These are phyloP conservation scores for Patagioenas fasciata DNA, from an alignment of 2,113 vertebrate genomes.

Conservation along the genomic window DNA sequence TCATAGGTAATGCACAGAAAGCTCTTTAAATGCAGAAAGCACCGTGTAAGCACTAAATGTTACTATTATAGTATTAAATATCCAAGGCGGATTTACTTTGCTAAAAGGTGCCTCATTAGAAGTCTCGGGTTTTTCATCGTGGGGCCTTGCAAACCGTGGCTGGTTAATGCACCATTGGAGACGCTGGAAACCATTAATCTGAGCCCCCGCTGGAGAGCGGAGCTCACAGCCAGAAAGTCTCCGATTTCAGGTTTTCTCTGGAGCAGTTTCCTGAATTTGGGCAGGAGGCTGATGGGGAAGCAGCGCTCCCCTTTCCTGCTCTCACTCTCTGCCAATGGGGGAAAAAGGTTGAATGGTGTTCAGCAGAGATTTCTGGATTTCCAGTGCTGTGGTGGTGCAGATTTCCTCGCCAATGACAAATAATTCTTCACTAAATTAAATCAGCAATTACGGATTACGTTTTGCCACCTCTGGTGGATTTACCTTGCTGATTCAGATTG, in stretches of 20 bases:
- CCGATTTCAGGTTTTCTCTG: neutral
- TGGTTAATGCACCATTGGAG: neutral
- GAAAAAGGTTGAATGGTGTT: neutral
- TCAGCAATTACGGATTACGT: accelerated
- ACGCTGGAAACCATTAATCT: neutral
- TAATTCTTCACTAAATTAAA: neutral
- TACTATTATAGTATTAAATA: neutral
- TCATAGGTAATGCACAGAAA: neutral
- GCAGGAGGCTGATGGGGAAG: neutral
- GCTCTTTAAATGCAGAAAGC: neutral
- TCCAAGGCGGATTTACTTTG: neutral
- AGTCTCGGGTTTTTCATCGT: neutral
- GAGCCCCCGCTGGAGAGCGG: neutral
- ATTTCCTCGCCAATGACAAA: neutral
- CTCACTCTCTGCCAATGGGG: neutral
- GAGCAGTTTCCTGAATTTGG: neutral
- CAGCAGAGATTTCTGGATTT: neutral
- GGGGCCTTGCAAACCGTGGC: neutral
- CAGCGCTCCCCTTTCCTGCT: neutral
- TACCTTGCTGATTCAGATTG: neutral
- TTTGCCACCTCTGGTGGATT: neutral
- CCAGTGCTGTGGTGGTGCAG: neutral
- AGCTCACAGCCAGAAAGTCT: neutral
- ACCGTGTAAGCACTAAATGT: neutral
- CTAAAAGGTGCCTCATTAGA: neutral